Evolutionary conservation across 2,888 invertebrate genomes (phyloP).

Genomic region (Nomada fucata): DNA sequence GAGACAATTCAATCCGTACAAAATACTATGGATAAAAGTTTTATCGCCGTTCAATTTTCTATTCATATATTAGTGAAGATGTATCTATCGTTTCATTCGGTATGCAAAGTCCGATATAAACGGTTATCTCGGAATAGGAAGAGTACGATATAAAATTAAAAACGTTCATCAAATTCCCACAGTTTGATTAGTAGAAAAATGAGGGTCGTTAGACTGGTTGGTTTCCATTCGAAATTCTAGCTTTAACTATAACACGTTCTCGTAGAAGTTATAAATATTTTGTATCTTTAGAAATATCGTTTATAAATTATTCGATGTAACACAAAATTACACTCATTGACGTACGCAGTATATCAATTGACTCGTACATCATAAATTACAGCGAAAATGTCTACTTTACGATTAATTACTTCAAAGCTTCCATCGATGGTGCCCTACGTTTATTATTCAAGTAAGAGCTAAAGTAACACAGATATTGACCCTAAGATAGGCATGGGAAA

Average conservation of each 20-base stretch:
- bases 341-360: slow-evolving; percentile 33
- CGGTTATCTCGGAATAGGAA: slow-evolving; percentile 11
- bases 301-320: slow-evolving; percentile 63
- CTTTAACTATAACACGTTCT: slow-evolving; percentile 55
- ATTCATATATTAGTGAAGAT: too few relatives aligned
- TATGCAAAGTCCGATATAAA: slow-evolving; percentile 26
- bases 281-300: slow-evolving; percentile 59
- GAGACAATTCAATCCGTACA: slow-evolving; percentile 40
- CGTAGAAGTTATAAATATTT: slow-evolving; percentile 65
- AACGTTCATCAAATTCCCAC: slow-evolving; percentile 42
- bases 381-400: neutral
- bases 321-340: slow-evolving; percentile 58
- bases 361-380: slow-evolving; percentile 58
- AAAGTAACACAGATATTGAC: slow-evolving; percentile 7
- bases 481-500: slow-evolving; percentile 19
- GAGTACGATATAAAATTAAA: slow-evolving; percentile 47
- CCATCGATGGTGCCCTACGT: neutral
- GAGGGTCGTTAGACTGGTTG: slow-evolving; percentile 30
- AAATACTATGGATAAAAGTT: slow-evolving; percentile 40
- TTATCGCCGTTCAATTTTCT: slow-evolving; percentile 9
- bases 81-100: slow-evolving; percentile 2
- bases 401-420: neutral
- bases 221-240: slow-evolving; percentile 46
- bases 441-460: slow-evolving; percentile 6
- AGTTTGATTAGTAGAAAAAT: slow-evolving; percentile 29